A percentile compares a stretch with the other conserved stretches of the same genome.
These are phyloP conservation scores for Ianthella basta DNA, from an alignment of 37 sponge, comb jelly and placozoan genomes.

Conservation along the genomic window DNA sequence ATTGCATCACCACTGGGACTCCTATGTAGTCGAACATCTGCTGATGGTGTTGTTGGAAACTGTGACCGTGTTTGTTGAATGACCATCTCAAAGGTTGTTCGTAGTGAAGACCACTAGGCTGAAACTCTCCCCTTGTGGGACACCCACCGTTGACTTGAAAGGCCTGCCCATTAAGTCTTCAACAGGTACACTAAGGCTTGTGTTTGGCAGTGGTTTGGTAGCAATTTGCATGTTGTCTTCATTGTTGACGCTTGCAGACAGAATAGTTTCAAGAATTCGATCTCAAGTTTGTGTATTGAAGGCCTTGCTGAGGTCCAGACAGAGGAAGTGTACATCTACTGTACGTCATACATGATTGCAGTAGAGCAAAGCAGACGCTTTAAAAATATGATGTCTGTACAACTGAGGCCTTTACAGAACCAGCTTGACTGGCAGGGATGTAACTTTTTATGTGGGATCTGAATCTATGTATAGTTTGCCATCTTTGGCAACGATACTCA, in stretches of 20 bases:
- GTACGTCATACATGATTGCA: not conserved
- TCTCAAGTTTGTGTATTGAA: conserved; percentile 10
- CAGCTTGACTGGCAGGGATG: conserved; percentile 26
- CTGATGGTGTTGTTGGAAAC: conserved; percentile 22
- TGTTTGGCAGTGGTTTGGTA: not conserved
- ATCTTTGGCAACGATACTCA: not conserved
- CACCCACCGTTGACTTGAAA: conserved; percentile 19
- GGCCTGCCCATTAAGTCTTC: not conserved
- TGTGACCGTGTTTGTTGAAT: not conserved
- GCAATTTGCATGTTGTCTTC: conserved; percentile 7
- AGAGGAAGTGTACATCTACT: conserved; percentile 8
- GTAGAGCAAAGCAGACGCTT: conserved; percentile 11
- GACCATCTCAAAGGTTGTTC: conserved; percentile 19
- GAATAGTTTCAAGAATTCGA: not conserved
- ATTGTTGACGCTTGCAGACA: not conserved
- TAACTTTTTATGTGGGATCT: not conserved
- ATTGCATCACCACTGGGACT: no score
- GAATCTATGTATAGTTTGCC: conserved; percentile 12
- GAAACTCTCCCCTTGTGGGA: conserved; percentile 27
- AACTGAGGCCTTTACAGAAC: conserved; percentile 13
- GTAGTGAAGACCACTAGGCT: conserved; percentile 21
- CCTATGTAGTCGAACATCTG: no score
- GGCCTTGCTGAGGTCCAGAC: conserved; percentile 10
- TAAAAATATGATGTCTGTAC: conserved; percentile 7
- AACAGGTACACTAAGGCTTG: not conserved